A percentile compares a stretch with the other conserved stretches of the same genome.
phyloP scores from a whole-genome alignment of 1,140 invertebrate species.

The Dendrolimus kikuchii region DNA sequence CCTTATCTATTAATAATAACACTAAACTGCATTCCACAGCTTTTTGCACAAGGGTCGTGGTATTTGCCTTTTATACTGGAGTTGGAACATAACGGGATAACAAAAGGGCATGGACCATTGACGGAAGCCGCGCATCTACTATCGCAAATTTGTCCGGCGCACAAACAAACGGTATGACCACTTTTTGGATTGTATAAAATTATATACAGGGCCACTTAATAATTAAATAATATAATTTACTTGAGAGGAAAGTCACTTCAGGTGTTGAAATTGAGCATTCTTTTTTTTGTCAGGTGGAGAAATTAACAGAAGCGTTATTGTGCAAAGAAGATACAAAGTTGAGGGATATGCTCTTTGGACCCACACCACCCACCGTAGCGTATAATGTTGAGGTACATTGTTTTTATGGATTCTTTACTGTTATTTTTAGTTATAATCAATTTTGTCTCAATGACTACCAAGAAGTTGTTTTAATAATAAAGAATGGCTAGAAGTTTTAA shows the following conservation, averaged over 20 bases:
- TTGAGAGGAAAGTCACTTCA: not conserved
- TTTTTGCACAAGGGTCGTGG: slow-evolving; percentile 81
- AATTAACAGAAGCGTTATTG: slow-evolving; percentile 62
- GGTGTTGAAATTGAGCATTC: slow-evolving; percentile 2
- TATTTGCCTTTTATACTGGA: slow-evolving; percentile 93
- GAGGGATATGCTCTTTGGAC: slow-evolving; percentile 65
- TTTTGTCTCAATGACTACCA: too few relatives aligned
- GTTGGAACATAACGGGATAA: slow-evolving; percentile 90
- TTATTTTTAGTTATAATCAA: too few relatives aligned
- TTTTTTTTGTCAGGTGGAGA: slow-evolving; percentile 49
- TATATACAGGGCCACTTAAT: too few relatives aligned
- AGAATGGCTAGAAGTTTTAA: too few relatives aligned
- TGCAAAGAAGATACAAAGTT: slow-evolving; percentile 58
- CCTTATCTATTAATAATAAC: too few relatives aligned
- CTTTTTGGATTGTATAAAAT: too few relatives aligned
- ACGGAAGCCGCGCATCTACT: slow-evolving; percentile 89
- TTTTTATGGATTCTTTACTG: too few relatives aligned
- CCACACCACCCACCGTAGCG: slow-evolving; percentile 62
- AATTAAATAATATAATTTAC: too few relatives aligned
- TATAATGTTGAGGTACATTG: slow-evolving; percentile 61
- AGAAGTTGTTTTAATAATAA: too few relatives aligned
- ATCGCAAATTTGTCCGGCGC: slow-evolving; percentile 92
- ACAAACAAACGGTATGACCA: slow-evolving; percentile 72
- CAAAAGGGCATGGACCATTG: slow-evolving; percentile 83
- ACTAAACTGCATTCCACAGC: slow-evolving; percentile 30